phyloP scores from a whole-genome alignment of 2,797 vertebrate species.

The Ispidina picta region DNA sequence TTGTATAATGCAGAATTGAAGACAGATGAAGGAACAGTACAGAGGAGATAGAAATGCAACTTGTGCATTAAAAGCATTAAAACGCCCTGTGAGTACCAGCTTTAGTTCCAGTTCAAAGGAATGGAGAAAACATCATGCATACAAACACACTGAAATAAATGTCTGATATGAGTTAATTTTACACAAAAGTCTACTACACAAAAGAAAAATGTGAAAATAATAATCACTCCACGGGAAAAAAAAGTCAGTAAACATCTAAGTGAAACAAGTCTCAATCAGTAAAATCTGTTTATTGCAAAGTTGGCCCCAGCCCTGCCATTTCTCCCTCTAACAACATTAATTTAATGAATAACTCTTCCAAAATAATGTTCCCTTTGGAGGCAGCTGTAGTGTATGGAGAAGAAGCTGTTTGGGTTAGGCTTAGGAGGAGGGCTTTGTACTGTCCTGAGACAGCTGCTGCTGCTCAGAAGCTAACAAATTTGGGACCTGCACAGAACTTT shows the following conservation, averaged over 20 bases:
- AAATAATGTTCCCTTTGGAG: neutral
- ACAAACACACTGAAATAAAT: conserved; percentile 26
- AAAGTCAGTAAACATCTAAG: neutral
- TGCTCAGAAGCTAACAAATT: neutral
- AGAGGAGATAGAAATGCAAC: neutral
- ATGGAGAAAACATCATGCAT: neutral
- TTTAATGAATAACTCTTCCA: neutral
- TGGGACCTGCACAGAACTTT: neutral
- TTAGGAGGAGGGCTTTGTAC: neutral
- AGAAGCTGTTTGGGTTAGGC: neutral
- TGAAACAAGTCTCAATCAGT: conserved; percentile 3
- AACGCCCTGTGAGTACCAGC: neutral
- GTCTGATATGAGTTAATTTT: conserved; percentile 6
- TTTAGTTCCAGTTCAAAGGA: conserved; percentile 15
- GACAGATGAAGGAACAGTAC: neutral
- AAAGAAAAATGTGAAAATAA: conserved; percentile 28
- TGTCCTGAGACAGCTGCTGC: neutral
- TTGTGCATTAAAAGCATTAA: conserved; percentile 3
- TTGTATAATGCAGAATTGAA: neutral
- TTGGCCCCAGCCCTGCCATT: neutral
- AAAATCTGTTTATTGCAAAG: conserved; percentile 7
- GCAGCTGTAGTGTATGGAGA: neutral
- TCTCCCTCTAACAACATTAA: neutral
- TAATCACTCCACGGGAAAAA: neutral
- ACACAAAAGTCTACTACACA: neutral